These are phyloP conservation scores for Tachina grossa DNA, from an alignment of 2,888 invertebrate genomes.

Conservation along the genomic window DNA sequence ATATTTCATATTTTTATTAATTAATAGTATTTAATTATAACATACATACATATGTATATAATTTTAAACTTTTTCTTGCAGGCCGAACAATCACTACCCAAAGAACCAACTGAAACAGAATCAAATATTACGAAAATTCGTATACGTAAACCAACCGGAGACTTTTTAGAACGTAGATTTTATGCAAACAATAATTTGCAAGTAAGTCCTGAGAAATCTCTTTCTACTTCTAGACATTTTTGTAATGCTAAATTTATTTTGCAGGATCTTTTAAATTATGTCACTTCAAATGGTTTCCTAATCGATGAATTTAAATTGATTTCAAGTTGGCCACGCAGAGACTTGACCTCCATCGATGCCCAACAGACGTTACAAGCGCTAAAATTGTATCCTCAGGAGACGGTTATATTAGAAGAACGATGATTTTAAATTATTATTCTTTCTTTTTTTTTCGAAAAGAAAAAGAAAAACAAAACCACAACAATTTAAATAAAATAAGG, in stretches of 20 bases:
- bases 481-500: constrained; percentile 47
- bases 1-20: not conserved
- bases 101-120: constrained; percentile 86
- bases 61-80: constrained; percentile 65
- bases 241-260: not conserved
- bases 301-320: constrained; percentile 94
- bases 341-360: constrained; percentile 92
- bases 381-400: constrained; percentile 96
- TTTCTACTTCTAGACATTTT: not conserved
- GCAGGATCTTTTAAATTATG: constrained; percentile 91
- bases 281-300: constrained; percentile 94
- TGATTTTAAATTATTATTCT: constrained; percentile 83
- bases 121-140: constrained; percentile 89
- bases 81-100: constrained; percentile 88
- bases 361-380: constrained; percentile 90
- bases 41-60: too few species aligned
- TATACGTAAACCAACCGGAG: constrained; percentile 91
- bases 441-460: constrained; percentile 2
- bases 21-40: not conserved
- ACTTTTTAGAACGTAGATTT: constrained; percentile 91
- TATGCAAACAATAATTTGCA: constrained; percentile 83
- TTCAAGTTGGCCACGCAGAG: constrained; percentile 96
- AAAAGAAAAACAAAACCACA: constrained; percentile 37
- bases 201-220: constrained; percentile 78
- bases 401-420: constrained; percentile 96